phyloP scores from a whole-genome alignment of 2,113 vertebrate species.

The Mobula birostris region DNA sequence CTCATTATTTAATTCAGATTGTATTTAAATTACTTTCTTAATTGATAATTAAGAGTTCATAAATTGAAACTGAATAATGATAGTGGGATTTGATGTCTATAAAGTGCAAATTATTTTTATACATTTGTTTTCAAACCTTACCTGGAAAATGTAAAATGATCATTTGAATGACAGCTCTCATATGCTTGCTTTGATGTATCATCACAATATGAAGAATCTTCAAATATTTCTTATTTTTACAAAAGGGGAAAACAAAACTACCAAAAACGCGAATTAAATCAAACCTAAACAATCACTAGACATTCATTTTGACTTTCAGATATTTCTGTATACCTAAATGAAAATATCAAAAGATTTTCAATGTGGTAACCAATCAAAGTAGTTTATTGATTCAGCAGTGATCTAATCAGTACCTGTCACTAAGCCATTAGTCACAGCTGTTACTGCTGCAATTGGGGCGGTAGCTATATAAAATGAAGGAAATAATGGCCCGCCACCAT shows the following conservation, averaged over 20 bases:
- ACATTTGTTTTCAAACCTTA: neutral
- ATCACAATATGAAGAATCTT: neutral
- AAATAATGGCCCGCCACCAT: conserved; percentile 8
- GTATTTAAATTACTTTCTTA: neutral
- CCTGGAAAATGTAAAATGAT: neutral
- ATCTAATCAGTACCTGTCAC: conserved; percentile 30
- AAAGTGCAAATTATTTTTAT: neutral
- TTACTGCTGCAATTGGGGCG: neutral
- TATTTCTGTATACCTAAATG: conserved; percentile 15
- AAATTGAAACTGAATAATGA: neutral
- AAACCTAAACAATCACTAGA: neutral
- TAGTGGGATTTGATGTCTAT: neutral
- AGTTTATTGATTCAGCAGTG: conserved; percentile 29
- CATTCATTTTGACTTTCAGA: neutral
- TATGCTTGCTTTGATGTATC: neutral
- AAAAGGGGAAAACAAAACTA: neutral
- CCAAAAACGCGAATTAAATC: neutral
- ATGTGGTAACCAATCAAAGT: conserved; percentile 30
- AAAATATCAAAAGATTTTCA: conserved; percentile 2
- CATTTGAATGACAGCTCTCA: neutral
- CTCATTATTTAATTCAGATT: neutral
- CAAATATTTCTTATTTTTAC: neutral
- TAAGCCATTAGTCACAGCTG: conserved; percentile 28
- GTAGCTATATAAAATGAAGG: neutral
- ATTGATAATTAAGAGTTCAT: neutral